Evolutionary conservation across 1,140 invertebrate genomes (phyloP), one percentile per base, ranked within the genome.

Genomic region (Stratiolaelaps scimitus): DNA sequence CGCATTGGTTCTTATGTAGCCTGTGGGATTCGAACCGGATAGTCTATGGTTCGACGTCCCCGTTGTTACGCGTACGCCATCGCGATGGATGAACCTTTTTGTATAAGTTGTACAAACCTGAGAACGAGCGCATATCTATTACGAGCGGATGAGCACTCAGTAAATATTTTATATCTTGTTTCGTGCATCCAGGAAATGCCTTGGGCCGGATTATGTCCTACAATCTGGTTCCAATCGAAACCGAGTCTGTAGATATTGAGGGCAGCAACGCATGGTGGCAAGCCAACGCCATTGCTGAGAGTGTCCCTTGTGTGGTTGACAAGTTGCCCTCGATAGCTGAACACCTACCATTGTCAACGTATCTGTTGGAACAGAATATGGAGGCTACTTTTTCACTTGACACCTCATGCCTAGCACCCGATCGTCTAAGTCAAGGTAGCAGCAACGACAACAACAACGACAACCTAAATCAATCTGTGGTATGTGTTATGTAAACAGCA

Each of bases 131-230:
- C n/a, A n/a, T n/a, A n/a, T n/a, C n/a, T n/a, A n/a, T 40, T 10
- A 40, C 5, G 4, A 40, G 34, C 34, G 10, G 10, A 10, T 40
- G 34, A 40, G 34, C 10, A n/a, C n/a, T 10, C 34, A 40, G 34
- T 10, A 40, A 40, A 10, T 10, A 40, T 40, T 40, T n/a, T 40
- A 10, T 40, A 10, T 40, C 10, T 10, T 40, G 34, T 10, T 40
- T 4, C 4, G 4, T 10, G 34, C 34, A 40, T 5, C 13, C 53
- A 60, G 53, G 53, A n/a, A 60, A 60, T 26, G 53, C 53, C 13
- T 60, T 60, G 23, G 53, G 53, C 34, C 17, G 53, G 4, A 60
- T 60, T 1, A 20, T 60, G 53, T 60, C 53, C 1, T 60, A 60
- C 53, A 60, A 60, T 26, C 23, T 60, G 15, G 34, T 60, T 15